Conservation (phyloP, 2,113 vertebrate genomes). For the Dipodomys ordii region DNA sequence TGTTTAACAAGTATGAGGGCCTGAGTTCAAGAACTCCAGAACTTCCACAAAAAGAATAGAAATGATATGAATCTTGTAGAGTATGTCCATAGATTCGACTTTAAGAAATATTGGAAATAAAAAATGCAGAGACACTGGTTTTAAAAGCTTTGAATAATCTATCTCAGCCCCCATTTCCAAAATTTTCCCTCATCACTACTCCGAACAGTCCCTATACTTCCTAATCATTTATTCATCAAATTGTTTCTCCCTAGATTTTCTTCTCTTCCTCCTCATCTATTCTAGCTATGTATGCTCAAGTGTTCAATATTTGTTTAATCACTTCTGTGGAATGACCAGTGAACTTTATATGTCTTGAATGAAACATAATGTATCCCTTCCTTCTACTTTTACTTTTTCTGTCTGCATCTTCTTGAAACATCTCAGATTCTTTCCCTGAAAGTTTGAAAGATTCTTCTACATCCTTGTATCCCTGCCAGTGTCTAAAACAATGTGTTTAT, state of each 20-base stretch:
- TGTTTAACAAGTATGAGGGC: too few relatives aligned
- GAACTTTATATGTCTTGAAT: neutral
- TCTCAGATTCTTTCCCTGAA: conserved; percentile 8
- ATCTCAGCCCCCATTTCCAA: conserved; percentile 34
- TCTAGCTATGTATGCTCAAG: neutral
- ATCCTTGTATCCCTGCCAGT: conserved; percentile 18
- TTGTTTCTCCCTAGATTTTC: conserved; percentile 3
- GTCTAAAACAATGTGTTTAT: conserved; percentile 37
- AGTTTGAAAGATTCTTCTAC: neutral
- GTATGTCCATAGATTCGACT: neutral
- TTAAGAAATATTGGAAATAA: conserved; percentile 32
- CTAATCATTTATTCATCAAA: conserved; percentile 4
- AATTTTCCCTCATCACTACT: conserved; percentile 5
- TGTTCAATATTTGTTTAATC: neutral
- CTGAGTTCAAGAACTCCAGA: too few relatives aligned
- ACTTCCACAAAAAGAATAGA: too few relatives aligned
- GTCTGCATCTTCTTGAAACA: conserved; percentile 1
- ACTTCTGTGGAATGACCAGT: neutral
- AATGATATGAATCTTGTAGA: neutral
- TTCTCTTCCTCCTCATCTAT: conserved; percentile 19
- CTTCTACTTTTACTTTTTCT: conserved; percentile 48
- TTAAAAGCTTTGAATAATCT: conserved; percentile 47
- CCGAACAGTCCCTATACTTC: conserved; percentile 24
- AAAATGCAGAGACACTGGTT: neutral
- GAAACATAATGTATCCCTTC: neutral